phyloP scores from a whole-genome alignment of 2,797 vertebrate genomes.

The Malurus splendens region DNA sequence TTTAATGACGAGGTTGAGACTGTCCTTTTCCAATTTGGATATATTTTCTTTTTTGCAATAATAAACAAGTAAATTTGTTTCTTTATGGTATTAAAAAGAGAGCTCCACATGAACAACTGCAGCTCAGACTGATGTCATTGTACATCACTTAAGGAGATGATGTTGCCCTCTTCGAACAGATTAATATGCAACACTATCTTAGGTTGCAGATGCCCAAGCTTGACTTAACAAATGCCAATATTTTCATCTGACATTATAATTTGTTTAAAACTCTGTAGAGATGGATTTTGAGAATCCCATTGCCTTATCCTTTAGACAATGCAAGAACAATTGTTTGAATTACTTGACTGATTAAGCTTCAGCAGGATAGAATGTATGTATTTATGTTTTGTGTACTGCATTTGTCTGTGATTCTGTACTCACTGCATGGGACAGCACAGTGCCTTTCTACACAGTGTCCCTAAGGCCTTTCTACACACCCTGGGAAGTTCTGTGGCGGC shows the following conservation, averaged over 20 bases:
- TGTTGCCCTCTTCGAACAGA: background rate
- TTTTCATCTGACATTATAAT: background rate
- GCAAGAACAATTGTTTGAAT: background rate
- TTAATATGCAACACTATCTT: background rate
- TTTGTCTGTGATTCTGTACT: background rate
- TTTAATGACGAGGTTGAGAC: background rate
- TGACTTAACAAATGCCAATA: background rate
- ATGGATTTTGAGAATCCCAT: background rate
- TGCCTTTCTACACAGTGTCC: background rate
- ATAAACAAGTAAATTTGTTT: background rate
- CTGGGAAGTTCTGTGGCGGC: background rate
- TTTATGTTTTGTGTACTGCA: background rate
- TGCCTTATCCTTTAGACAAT: background rate
- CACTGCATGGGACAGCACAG: accelerated
- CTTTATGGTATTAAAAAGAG: background rate
- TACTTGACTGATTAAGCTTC: background rate
- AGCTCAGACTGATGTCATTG: background rate
- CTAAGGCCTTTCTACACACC: background rate
- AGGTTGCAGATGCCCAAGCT: background rate
- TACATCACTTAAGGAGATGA: background rate
- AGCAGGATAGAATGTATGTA: background rate
- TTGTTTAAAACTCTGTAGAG: background rate
- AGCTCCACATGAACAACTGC: background rate
- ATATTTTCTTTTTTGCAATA: background rate
- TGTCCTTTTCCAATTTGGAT: background rate